phyloP scores from a whole-genome alignment of 2,113 vertebrate species.

The Chaetodon auriga region DNA sequence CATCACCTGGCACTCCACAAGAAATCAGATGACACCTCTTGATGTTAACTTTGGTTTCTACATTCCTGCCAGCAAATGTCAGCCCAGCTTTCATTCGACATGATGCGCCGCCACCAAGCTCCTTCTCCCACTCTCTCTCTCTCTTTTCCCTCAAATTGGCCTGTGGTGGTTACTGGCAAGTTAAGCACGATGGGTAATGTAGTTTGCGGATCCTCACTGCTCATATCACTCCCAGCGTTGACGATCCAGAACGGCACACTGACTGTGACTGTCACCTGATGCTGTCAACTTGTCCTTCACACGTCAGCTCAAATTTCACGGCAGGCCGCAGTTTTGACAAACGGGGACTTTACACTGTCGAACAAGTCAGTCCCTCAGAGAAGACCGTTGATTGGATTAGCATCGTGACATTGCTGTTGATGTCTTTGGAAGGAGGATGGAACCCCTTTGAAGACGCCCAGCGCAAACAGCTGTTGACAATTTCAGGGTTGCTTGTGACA shows the following conservation, averaged over 20 bases:
- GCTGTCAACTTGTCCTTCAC: conserved; percentile 69
- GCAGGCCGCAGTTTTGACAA: conserved; percentile 61
- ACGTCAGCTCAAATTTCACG: conserved; percentile 64
- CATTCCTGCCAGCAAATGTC: conserved; percentile 53
- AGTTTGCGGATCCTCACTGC: conserved; percentile 38
- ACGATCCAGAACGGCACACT: conserved; percentile 16
- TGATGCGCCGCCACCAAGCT: conserved; percentile 22
- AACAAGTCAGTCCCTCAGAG: conserved; percentile 50
- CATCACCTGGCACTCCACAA: conserved; percentile 57
- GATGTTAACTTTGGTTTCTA: conserved; percentile 61
- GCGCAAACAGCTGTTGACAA: conserved; percentile 60
- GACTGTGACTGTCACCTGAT: conserved; percentile 57
- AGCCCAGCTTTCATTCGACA: conserved; percentile 47
- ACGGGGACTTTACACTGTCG: conserved; percentile 47
- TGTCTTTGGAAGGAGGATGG: conserved; percentile 43
- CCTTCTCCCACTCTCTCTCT: not conserved
- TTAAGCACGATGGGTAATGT: conserved; percentile 43
- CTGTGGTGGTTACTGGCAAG: conserved; percentile 26
- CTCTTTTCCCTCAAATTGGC: conserved; percentile 24
- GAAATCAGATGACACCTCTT: conserved; percentile 59
- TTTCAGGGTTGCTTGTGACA: conserved; percentile 43
- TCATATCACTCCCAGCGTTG: conserved; percentile 20
- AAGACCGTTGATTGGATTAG: conserved; percentile 61
- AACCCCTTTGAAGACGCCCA: conserved; percentile 33
- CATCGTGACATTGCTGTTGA: conserved; percentile 45